phyloP scores from a whole-genome alignment of 2,888 invertebrate genomes.

The Cantharis rufa region DNA sequence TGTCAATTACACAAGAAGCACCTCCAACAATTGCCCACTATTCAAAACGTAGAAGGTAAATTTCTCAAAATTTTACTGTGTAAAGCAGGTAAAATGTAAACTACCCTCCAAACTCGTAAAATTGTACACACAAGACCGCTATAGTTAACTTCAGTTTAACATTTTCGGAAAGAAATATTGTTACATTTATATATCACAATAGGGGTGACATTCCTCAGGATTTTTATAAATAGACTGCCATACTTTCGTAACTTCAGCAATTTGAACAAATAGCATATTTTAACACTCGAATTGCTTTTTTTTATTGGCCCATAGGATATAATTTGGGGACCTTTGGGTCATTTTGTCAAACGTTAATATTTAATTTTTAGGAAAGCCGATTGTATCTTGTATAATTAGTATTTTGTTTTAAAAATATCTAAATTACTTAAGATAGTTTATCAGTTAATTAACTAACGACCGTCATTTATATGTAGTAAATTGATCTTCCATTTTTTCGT shows the following conservation, averaged over 20 bases:
- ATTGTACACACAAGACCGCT: background rate
- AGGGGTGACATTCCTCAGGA: conserved; percentile 5
- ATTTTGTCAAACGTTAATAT: background rate
- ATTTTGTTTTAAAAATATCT: background rate
- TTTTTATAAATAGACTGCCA: conserved; percentile 10
- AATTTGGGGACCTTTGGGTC: background rate
- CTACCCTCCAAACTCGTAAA: conserved; percentile 1
- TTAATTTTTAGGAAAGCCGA: background rate
- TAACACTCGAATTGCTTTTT: background rate
- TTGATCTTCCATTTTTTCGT: background rate
- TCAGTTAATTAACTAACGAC: background rate
- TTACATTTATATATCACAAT: conserved; percentile 2
- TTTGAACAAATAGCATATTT: background rate
- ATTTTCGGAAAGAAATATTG: conserved; percentile 1
- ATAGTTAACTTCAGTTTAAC: background rate
- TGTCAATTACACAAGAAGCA: conserved; percentile 47
- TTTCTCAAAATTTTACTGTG: background rate
- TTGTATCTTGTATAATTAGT: background rate
- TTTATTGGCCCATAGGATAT: background rate
- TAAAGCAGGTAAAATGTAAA: background rate
- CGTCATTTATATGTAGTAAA: background rate
- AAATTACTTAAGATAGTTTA: background rate
- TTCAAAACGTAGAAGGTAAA: conserved; percentile 56
- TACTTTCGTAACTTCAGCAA: background rate
- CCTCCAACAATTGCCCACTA: conserved; percentile 54